Base-by-base conservation (phyloP, 2,113 vertebrate genomes). In the Turnix velox region DNA sequence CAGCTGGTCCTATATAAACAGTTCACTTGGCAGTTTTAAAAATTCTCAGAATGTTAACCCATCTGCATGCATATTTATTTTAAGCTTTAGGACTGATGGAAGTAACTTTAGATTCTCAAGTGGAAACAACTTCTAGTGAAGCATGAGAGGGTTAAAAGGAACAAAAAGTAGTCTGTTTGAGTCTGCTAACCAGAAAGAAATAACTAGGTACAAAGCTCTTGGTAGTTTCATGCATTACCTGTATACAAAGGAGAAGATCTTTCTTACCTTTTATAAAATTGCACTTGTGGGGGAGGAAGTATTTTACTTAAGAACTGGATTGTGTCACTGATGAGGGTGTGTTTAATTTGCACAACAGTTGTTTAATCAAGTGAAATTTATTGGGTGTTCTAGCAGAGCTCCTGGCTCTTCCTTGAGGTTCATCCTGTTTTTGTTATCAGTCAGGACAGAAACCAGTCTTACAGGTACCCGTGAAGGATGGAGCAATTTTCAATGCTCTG, bases 391-490 rank as follows among this genome's bases (percentile, higher is more conserved):
- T n/a, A 93, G 72, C 72, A 90, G 80, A 77, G 51, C 9, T 49
- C 76, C 79, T 88, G 75, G 42, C 66, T 85, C 93, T 96, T 85
- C 88, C 88, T 69, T 91, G 91, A 84, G 88, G 69, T 89, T 94
- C 66, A 72, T 94, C 94, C 87, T 96, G 91, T 1, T 90, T 85
- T 92, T 92, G 4, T 83, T 92, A 84, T 88, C 88, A 87, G 89
- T 65, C 66, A 89, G 87, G 78, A 35, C 45, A 87, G 84, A 91
- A 96, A 96, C 94, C 92, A 95, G 96, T 96, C 91, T 76, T 88
- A 69, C 91, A 93, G 84, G 95, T 95, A 92, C 39, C 62, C 90
- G 48, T 87, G 88, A 91, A 68, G 58, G 91, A 61, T 88, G 88
- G 52, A 91, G 91, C 80, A 96, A 95, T 88, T 92, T 81, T 67